Percentiles rank a stretch among this genome's conserved stretches.
Conservation (phyloP, 1,140 invertebrate species). For the Arion vulgaris region DNA sequence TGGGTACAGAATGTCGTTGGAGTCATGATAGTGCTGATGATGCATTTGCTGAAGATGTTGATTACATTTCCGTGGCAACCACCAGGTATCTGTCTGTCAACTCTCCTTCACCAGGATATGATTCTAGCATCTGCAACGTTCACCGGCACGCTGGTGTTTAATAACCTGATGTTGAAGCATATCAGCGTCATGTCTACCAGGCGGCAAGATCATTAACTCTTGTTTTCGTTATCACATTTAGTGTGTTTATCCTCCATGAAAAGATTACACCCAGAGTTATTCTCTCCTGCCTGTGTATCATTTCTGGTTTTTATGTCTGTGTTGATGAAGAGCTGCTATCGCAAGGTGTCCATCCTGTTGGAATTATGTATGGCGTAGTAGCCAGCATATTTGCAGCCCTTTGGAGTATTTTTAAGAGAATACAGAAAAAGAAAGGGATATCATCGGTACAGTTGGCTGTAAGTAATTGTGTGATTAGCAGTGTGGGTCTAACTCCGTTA, state of each 20-base stretch:
- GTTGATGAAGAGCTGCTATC: conserved; percentile 68
- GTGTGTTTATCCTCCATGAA: conserved; percentile 58
- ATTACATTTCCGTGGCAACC: conserved; percentile 37
- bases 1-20: conserved; percentile 64
- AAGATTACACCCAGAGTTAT: conserved; percentile 50
- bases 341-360: conserved; percentile 62
- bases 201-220: conserved; percentile 70
- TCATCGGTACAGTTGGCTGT: conserved; percentile 23
- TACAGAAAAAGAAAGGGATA: conserved; percentile 47
- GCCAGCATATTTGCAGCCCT: conserved; percentile 68
- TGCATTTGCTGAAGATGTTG: conserved; percentile 25
- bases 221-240: conserved; percentile 69
- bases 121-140: conserved; percentile 61
- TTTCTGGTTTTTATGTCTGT: conserved; percentile 67
- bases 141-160: conserved; percentile 65
- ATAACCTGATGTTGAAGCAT: conserved; percentile 71
- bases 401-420: conserved; percentile 63
- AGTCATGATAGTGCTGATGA: conserved; percentile 46
- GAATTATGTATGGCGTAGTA: conserved; percentile 67
- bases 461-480: conserved; percentile 30
- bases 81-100: conserved; percentile 45
- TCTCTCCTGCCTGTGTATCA: conserved; percentile 65
- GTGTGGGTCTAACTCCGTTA: conserved; percentile 16
- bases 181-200: conserved; percentile 72
- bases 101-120: conserved; percentile 58